A percentile compares a stretch with the other conserved stretches of the same genome.
These are phyloP conservation scores for Drosophila suboccidentalis DNA, from an alignment of 2,888 invertebrate genomes.

Conservation along the genomic window DNA sequence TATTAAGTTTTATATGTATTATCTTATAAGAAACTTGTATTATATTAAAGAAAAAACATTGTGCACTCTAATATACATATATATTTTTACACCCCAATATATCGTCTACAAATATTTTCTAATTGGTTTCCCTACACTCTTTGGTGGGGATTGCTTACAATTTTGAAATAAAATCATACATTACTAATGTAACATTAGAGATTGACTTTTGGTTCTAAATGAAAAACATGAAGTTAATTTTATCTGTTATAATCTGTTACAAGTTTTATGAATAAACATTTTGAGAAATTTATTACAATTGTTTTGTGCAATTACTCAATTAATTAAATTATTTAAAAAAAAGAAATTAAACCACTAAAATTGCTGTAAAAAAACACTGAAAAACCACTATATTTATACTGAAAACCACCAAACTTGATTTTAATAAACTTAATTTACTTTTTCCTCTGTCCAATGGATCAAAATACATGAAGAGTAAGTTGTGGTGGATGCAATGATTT, in stretches of 20 bases:
- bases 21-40: constrained; percentile 17
- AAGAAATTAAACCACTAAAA: no score
- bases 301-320: not conserved
- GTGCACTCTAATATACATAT: constrained; percentile 14
- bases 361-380: no score
- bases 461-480: no score
- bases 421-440: no score
- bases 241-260: not conserved
- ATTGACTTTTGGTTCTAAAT: not conserved
- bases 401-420: no score
- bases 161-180: not conserved
- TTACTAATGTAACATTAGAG: no score
- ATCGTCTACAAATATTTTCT: not conserved
- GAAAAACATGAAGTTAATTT: not conserved
- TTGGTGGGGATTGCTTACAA: not conserved
- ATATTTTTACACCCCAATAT: constrained; percentile 11
- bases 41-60: constrained; percentile 2
- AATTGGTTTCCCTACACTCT: not conserved
- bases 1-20: constrained; percentile 7
- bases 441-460: no score
- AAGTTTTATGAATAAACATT: not conserved
- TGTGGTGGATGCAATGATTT: no score
- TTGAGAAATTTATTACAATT: not conserved
- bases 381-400: no score
- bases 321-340: not conserved